Evolutionary conservation across 92 coral and sea anemone species (phyloP), one percentile per base, ranked within the genome.

Genomic region (Phenganax stokvisi): DNA sequence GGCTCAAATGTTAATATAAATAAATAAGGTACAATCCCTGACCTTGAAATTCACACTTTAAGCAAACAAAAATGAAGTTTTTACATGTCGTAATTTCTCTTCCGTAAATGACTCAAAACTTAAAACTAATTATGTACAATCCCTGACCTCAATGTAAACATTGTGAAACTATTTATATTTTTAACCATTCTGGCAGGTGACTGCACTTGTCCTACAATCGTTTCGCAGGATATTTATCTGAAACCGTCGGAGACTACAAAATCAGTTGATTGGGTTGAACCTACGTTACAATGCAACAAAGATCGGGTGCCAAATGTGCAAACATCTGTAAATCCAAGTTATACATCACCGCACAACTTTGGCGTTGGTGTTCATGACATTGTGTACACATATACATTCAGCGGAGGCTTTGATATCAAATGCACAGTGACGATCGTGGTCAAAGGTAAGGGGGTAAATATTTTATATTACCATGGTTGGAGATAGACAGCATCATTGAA

Each of bases 381-480:
- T 68, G 52, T n/a, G 12, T 68, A 68, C 20, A 68, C 53, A 16
- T 68, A 68, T 53, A 28, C 73, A 6, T 28, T 68, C 54, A 30
- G n/a, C 0, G 73, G 73, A 68, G 73, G 73, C 31, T 68, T 68
- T 68, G 73, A 30, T 68, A 16, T 68, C 5, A 68, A 68, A 68
- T 68, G 73, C 11, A 12, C 11, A 6, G 73, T 68, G 6, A 68
- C 10, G n/a, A 68, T 68, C 11, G n/a, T 52, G 2, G 73, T 68
- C 7, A 28, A 68, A 68, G 12, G 73, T 68, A 53, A 68, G 73
- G 29, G 47, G 47, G 47, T 37, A 5, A 37, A 37, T 37, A 1
- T 37, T 37, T 5, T 37, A 37, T 37, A 37, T 37, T 37, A 5
- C 5, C 47, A 37, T 37, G 47, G 47, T 20, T 37, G 47, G 47